These are phyloP conservation scores for Coleophora flavipennella DNA, from an alignment of 2,888 invertebrate species.

Conservation along the genomic window DNA sequence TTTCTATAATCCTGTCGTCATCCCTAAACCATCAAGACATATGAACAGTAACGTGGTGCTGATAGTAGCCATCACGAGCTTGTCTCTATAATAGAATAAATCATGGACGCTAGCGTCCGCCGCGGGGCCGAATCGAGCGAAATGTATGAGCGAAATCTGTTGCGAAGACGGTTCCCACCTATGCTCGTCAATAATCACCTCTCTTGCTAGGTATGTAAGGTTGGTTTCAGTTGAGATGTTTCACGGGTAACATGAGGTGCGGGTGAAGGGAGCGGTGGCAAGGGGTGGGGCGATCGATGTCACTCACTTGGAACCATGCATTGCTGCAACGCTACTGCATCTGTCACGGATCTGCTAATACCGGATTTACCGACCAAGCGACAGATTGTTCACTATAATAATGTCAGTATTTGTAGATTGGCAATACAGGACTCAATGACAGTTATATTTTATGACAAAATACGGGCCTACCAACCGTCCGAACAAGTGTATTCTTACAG, in stretches of 20 bases:
- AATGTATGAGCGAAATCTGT: constrained; percentile 26
- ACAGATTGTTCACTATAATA: no score
- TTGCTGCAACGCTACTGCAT: constrained; percentile 47
- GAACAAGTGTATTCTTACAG: no score
- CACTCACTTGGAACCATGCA: constrained; percentile 43
- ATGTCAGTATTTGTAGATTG: no score
- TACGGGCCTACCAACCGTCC: no score
- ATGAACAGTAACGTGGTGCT: not conserved
- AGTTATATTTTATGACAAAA: no score
- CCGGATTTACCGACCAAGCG: not conserved
- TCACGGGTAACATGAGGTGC: constrained; percentile 43
- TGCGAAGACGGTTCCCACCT: constrained; percentile 1
- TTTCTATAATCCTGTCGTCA: no score
- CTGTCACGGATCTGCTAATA: constrained; percentile 16
- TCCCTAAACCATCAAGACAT: no score
- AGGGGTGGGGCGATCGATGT: constrained; percentile 47
- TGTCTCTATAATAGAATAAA: constrained; percentile 12
- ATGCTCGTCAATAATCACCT: no score
- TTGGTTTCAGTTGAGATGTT: no score
- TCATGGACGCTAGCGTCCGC: constrained; percentile 2
- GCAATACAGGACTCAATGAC: no score
- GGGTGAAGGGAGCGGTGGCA: constrained; percentile 18
- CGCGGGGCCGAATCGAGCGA: constrained; percentile 8
- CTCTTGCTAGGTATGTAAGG: no score
- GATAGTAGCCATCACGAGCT: constrained; percentile 1